Percentiles rank a stretch among this genome's conserved stretches.
Evolutionary conservation across 2,113 vertebrate genomes (phyloP).

Genomic region (Ardeotis arabs): DNA sequence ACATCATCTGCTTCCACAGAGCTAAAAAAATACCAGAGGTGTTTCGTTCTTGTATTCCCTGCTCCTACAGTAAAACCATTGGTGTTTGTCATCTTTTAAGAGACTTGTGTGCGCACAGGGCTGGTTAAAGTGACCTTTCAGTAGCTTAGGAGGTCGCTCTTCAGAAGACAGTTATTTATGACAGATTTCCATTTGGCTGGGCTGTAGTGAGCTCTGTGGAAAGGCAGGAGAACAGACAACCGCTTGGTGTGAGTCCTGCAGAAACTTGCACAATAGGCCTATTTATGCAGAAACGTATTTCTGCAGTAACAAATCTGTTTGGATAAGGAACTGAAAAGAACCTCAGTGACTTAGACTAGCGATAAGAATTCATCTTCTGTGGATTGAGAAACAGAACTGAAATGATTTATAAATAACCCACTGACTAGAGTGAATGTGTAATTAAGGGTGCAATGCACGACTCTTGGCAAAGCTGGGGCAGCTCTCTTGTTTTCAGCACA

Average conservation of each 20-base stretch:
- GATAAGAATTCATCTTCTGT: conserved; percentile 44
- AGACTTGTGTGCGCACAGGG: neutral
- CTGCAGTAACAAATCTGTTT: conserved; percentile 46
- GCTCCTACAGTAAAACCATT: neutral
- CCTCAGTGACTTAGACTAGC: neutral
- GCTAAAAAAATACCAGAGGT: fast-evolving
- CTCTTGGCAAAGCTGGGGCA: conserved; percentile 27
- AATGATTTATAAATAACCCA: conserved; percentile 44
- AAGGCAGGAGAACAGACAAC: neutral
- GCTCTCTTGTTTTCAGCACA: neutral
- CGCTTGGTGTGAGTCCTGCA: neutral
- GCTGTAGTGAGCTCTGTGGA: neutral
- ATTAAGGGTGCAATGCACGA: conserved; percentile 12
- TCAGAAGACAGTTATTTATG: fast-evolving
- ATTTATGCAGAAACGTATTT: conserved; percentile 14
- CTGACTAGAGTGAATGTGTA: conserved; percentile 22
- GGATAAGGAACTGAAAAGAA: conserved; percentile 49
- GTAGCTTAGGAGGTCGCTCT: neutral
- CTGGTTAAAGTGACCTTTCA: neutral
- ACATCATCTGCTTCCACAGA: fast-evolving
- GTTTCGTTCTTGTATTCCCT: neutral
- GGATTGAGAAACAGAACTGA: conserved; percentile 25
- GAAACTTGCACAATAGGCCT: conserved; percentile 25
- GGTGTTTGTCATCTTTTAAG: neutral
- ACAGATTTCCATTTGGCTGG: neutral